These are phyloP conservation scores for Drosophila suboccidentalis DNA, from an alignment of 2,888 invertebrate species.

Conservation along the genomic window DNA sequence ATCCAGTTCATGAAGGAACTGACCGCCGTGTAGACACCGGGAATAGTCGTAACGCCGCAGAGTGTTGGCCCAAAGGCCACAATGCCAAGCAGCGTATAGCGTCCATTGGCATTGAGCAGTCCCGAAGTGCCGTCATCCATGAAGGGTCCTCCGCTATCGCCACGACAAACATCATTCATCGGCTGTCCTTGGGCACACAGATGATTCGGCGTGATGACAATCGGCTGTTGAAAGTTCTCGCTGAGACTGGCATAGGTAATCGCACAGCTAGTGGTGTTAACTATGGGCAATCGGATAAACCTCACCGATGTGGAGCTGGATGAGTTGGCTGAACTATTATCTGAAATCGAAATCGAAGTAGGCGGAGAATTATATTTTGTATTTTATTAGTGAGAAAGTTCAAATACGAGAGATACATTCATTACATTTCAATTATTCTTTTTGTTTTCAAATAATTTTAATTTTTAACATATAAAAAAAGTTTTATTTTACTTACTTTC, in stretches of 20 bases:
- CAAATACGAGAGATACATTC: neutral
- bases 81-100: constrained; percentile 79
- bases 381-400: neutral
- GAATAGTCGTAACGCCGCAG: constrained; percentile 84
- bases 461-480: constrained; percentile 10
- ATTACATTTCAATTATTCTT: constrained; percentile 8
- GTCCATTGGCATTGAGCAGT: constrained; percentile 59
- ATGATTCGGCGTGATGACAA: constrained; percentile 84
- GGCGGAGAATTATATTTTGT: neutral
- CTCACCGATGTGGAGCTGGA: constrained; percentile 79
- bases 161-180: constrained; percentile 85
- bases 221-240: constrained; percentile 85
- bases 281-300: constrained; percentile 85
- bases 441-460: constrained; percentile 10
- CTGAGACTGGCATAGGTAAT: constrained; percentile 84
- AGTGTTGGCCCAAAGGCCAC: constrained; percentile 84
- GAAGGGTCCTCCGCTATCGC: constrained; percentile 85
- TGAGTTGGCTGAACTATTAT: constrained; percentile 10
- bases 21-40: constrained; percentile 86
- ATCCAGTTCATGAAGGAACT: constrained; percentile 85
- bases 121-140: constrained; percentile 82
- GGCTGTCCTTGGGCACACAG: constrained; percentile 85
- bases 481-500: constrained; percentile 84
- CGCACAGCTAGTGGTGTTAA: constrained; percentile 84
- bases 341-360: constrained; percentile 34